A percentile compares a stretch with the other conserved stretches of the same genome.
Evolutionary conservation across 2,797 vertebrate genomes (phyloP).

Genomic region (Rhadinocentrus ornatus): DNA sequence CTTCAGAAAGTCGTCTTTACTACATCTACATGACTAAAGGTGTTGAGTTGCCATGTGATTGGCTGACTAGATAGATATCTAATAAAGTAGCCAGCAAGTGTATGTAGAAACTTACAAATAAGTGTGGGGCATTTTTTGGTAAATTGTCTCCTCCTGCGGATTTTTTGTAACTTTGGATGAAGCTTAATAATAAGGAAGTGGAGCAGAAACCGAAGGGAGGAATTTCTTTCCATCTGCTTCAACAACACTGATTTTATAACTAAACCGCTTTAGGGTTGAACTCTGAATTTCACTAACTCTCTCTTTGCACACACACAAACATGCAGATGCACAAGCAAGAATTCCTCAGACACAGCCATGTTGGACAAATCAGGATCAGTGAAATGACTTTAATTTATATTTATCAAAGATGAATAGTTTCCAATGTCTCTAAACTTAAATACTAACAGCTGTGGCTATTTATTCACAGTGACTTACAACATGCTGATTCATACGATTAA

Average conservation of each 20-base stretch:
- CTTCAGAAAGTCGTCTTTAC: too few species aligned
- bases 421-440: conserved; percentile 18
- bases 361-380: conserved; percentile 1
- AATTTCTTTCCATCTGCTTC: conserved; percentile 13
- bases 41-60: too few species aligned
- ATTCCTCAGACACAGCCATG: conserved; percentile 6
- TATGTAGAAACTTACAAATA: too few species aligned
- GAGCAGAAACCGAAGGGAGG: conserved; percentile 65
- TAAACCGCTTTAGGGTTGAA: conserved; percentile 39
- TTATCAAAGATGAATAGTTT: conserved; percentile 31
- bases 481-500: conserved; percentile 54
- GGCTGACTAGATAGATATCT: too few species aligned
- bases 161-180: conserved; percentile 33
- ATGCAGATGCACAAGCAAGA: not conserved
- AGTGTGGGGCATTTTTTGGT: too few species aligned
- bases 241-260: conserved; percentile 36
- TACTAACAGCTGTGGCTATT: conserved; percentile 10
- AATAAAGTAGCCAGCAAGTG: too few species aligned
- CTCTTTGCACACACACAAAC: not conserved
- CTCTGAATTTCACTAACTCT: conserved; percentile 21
- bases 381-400: conserved; percentile 32
- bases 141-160: not conserved
- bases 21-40: too few species aligned
- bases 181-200: conserved; percentile 62
- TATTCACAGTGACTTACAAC: conserved; percentile 43